Base-by-base conservation (phyloP, 1,140 invertebrate species). In the Listronotus oregonensis region DNA sequence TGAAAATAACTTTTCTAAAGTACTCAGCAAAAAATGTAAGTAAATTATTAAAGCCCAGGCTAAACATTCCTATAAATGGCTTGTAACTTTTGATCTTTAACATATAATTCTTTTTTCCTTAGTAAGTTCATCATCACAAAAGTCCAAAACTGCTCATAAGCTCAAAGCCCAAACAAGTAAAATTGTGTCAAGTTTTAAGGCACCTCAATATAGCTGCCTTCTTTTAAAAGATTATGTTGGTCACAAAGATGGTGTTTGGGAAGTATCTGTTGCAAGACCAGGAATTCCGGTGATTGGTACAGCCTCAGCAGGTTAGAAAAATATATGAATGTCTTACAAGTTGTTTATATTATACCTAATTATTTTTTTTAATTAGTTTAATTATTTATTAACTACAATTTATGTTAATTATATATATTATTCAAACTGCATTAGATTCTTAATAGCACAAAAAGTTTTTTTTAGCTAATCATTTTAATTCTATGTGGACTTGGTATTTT, bases 241-340 rank as follows among this genome's bases (percentile, higher is more conserved):
- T 1, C 97, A 99, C 78, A 90, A 93, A 73, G 97, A 99, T 85
- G 97, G 97, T 0, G 92, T 99, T 9, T 99, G 97, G 97, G 95
- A 99, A 80, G 93, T 99, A 8, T 88, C 90, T 1, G 89, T 93
- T 15, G 88, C 87, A 50, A 85, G 89, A 72, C 84, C 87, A 21
- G 89, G 89, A 17, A 89, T 92, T 68, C 87, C 90, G 10, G 86
- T 97, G 18, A 90, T 98, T 77, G 96, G 93, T 2, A 97, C 95
- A 42, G 96, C 96, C 15, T 97, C 95, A 31, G 95, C 95, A 75
- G 90, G 91, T 92, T 80, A 80, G 65, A 64, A 37, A 14, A 46
- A 14, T 42, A 67, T 65, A 56, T 49, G n/a, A n/a, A n/a, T n/a
- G n/a, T n/a, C n/a, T n/a, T n/a, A n/a, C n/a, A n/a, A n/a, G n/a